Conservation (phyloP, 2,113 vertebrate species). For the western clawed frog (Xenopus tropicalis) region DNA sequence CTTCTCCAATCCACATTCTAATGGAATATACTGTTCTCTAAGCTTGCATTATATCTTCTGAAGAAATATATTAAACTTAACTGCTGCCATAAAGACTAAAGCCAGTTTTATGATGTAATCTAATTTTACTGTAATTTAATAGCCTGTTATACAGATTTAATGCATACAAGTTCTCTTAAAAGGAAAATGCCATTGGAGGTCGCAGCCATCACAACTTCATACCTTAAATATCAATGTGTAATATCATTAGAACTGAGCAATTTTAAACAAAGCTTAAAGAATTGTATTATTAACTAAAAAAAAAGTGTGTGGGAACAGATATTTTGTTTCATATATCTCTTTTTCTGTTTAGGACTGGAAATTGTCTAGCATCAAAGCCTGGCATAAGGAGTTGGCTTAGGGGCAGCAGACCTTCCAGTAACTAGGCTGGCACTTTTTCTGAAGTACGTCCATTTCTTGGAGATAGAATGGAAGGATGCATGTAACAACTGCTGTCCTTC, state of each 20-base stretch:
- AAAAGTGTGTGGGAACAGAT: no score
- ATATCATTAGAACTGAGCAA: not conserved
- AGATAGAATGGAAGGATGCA: no score
- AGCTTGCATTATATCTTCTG: slow-evolving; percentile 22
- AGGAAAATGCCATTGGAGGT: slow-evolving; percentile 2
- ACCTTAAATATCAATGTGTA: not conserved
- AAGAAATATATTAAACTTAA: slow-evolving; percentile 36
- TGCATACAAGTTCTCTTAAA: slow-evolving; percentile 15
- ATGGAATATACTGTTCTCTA: slow-evolving; percentile 25
- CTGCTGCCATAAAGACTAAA: slow-evolving; percentile 31
- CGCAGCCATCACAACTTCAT: slow-evolving; percentile 1
- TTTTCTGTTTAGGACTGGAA: not conserved
- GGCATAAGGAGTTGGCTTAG: no score
- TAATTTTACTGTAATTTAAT: slow-evolving; percentile 43
- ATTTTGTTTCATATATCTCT: not conserved
- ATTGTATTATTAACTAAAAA: no score
- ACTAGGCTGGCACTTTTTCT: no score
- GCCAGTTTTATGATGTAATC: slow-evolving; percentile 40
- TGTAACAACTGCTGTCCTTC: no score
- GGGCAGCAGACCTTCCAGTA: no score
- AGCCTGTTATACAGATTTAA: slow-evolving; percentile 38
- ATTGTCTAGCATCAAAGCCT: no score
- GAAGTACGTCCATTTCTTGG: no score
- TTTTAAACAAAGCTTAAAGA: not conserved
- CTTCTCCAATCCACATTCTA: slow-evolving; percentile 30